phyloP scores from a whole-genome alignment of 2,888 invertebrate genomes.

The Agonopterix subpropinquella region DNA sequence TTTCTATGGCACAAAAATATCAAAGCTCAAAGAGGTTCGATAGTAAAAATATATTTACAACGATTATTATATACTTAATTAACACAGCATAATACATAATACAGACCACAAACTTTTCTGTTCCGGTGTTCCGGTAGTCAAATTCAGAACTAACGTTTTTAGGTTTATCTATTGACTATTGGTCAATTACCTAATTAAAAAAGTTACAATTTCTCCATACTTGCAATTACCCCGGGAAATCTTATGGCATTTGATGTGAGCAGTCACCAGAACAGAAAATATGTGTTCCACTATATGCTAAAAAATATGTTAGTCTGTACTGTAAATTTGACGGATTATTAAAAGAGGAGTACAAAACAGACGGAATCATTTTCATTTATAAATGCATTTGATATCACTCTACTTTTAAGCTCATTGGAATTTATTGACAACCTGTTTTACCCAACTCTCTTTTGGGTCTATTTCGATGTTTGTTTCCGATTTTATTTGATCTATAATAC shows the following conservation, averaged over 20 bases:
- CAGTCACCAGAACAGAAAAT: no score
- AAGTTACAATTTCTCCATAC: no score
- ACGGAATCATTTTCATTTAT: conserved; percentile 35
- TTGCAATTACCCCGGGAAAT: no score
- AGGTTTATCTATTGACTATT: no score
- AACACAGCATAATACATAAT: no score
- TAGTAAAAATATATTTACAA: conserved; percentile 50
- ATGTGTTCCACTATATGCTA: no score
- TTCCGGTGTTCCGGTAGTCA: no score
- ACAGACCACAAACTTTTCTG: no score
- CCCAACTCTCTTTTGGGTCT: conserved; percentile 79
- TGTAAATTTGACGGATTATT: conserved; percentile 19
- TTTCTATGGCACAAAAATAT: conserved; percentile 63
- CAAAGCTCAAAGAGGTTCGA: conserved; percentile 48
- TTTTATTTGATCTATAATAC: conserved; percentile 26
- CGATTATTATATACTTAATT: conserved; percentile 10
- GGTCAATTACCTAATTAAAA: no score
- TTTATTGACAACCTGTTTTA: conserved; percentile 83
- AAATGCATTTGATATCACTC: conserved; percentile 53
- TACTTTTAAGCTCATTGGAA: conserved; percentile 72
- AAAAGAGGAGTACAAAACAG: conserved; percentile 50
- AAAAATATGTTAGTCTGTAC: no score
- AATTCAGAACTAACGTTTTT: no score
- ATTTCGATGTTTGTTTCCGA: conserved; percentile 21
- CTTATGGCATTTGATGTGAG: no score